Conservation (phyloP, 2,113 vertebrate genomes). For the Empidonax alnorum region DNA sequence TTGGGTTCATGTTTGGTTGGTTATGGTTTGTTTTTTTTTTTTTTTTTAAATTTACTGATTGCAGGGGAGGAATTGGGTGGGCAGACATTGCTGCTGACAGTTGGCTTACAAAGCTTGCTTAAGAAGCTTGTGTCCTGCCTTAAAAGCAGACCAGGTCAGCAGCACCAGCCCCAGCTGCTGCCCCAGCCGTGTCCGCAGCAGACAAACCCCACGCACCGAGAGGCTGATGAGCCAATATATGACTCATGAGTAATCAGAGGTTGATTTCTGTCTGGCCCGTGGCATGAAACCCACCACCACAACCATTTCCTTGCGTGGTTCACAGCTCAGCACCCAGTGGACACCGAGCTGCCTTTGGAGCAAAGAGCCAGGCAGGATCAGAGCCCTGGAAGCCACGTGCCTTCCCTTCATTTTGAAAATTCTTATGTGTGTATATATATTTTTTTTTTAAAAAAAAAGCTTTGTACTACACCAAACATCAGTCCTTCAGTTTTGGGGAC, state of each 20-base stretch:
- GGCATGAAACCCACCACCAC: background rate
- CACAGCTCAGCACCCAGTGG: accelerated
- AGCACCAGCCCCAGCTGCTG: background rate
- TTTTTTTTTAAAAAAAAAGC: background rate
- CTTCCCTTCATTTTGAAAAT: background rate
- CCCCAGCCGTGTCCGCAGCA: background rate
- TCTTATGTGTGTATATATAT: background rate
- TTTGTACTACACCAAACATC: background rate
- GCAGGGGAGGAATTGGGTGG: background rate
- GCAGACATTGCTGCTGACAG: background rate
- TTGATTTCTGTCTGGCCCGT: background rate
- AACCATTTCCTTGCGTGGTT: background rate
- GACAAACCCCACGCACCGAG: accelerated
- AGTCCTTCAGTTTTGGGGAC: background rate
- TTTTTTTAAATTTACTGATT: background rate
- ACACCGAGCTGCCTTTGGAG: accelerated
- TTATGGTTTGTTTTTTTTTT: background rate
- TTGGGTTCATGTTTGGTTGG: too few relatives aligned
- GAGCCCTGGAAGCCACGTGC: background rate
- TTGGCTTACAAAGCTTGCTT: background rate
- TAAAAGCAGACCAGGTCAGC: background rate
- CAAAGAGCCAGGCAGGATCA: background rate
- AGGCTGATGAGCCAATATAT: accelerated
- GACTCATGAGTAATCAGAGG: background rate
- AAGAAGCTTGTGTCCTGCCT: background rate